phyloP scores from a whole-genome alignment of 23 tunicate species.

The Trididemnum miniatum region DNA sequence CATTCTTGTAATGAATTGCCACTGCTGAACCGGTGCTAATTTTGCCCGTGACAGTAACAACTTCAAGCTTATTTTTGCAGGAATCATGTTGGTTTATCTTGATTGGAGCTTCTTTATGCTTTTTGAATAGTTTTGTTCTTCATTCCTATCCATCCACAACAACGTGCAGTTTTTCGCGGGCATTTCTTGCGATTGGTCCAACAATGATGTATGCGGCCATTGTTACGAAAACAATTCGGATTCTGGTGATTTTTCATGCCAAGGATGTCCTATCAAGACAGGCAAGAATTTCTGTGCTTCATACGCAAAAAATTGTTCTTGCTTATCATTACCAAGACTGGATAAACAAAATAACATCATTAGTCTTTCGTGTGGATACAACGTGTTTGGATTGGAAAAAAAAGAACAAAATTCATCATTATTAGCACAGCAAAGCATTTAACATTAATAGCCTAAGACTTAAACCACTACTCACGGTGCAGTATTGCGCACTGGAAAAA shows the following conservation, averaged over 20 bases:
- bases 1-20: too few species aligned
- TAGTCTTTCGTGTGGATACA: not conserved
- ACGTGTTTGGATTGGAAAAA: too few species aligned
- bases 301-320: not conserved
- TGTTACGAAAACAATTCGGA: slow-evolving; percentile 56
- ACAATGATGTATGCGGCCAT: slow-evolving; percentile 61
- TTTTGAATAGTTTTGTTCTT: slow-evolving; percentile 31
- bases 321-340: too few species aligned
- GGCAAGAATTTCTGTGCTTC: not conserved
- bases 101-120: slow-evolving; percentile 40
- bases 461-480: too few species aligned
- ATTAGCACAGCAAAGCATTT: too few species aligned
- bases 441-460: too few species aligned
- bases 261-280: slow-evolving; percentile 17
- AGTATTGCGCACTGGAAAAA: too few species aligned
- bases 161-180: slow-evolving; percentile 32
- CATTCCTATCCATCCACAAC: slow-evolving; percentile 2
- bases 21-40: too few species aligned
- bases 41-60: too few species aligned
- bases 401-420: too few species aligned
- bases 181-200: slow-evolving; percentile 47
- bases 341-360: not conserved
- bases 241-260: slow-evolving; percentile 50
- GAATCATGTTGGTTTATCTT: slow-evolving; percentile 57
- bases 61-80: slow-evolving; percentile 35